A percentile compares a stretch with the other conserved stretches of the same genome.
Conservation (phyloP, 2,888 invertebrate genomes). For the Troides oblongomaculatus region DNA sequence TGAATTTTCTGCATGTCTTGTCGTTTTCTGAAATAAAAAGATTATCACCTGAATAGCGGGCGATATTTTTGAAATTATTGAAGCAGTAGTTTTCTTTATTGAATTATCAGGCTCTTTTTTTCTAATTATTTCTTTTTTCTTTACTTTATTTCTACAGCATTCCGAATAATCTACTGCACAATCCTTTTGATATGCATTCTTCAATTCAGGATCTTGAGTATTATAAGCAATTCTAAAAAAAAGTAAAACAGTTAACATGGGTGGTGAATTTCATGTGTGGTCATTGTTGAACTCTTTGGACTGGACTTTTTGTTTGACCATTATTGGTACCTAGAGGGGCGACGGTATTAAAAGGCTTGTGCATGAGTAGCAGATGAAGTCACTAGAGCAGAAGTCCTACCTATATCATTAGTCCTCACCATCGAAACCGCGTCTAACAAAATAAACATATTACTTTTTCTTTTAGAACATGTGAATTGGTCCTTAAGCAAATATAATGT, state of each 20-base stretch:
- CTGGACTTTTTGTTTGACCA: too few relatives aligned
- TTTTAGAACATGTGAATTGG: too few relatives aligned
- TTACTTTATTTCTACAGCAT: slow-evolving; percentile 62
- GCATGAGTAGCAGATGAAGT: too few relatives aligned
- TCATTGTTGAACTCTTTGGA: too few relatives aligned
- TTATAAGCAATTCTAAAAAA: slow-evolving; percentile 63
- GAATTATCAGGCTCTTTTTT: slow-evolving; percentile 49
- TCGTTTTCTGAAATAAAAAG: background rate
- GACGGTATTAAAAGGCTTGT: too few relatives aligned
- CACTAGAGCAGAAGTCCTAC: too few relatives aligned
- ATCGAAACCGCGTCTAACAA: too few relatives aligned
- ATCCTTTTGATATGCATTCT: slow-evolving; percentile 57
- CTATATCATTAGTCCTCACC: too few relatives aligned
- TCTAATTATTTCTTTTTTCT: slow-evolving; percentile 47
- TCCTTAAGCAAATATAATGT: too few relatives aligned
- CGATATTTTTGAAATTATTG: slow-evolving; percentile 57
- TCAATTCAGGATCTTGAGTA: slow-evolving; percentile 63
- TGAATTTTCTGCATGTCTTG: too few relatives aligned
- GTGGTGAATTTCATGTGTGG: background rate
- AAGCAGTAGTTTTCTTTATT: slow-evolving; percentile 38
- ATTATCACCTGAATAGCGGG: slow-evolving; percentile 64
- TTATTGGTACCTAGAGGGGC: too few relatives aligned
- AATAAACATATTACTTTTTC: too few relatives aligned
- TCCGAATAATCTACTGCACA: slow-evolving; percentile 59
- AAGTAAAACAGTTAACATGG: background rate